Conservation (phyloP, 1,140 invertebrate species). For the Scaptomyza hsui region DNA sequence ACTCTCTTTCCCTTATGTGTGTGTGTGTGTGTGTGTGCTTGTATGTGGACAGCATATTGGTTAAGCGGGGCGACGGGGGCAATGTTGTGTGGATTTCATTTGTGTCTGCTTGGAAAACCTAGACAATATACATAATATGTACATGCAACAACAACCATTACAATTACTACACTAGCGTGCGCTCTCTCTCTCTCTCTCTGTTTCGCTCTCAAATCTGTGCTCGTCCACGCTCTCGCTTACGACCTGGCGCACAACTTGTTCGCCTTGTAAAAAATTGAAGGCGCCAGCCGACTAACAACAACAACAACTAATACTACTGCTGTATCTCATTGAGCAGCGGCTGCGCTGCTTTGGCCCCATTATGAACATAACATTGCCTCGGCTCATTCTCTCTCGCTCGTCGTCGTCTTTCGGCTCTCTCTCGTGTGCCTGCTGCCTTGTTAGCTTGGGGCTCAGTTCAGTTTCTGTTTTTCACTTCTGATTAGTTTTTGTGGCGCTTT, state of each 20-base stretch:
- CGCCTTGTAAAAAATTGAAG: slow-evolving; percentile 73
- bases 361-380: slow-evolving; percentile 35
- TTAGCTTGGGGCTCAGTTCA: slow-evolving; percentile 34
- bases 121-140: slow-evolving; percentile 25
- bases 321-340: slow-evolving; percentile 45
- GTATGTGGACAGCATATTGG: slow-evolving; percentile 35
- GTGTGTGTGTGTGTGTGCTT: slow-evolving; percentile 14
- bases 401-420: slow-evolving; percentile 10
- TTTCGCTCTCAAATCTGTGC: slow-evolving; percentile 24
- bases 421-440: slow-evolving; percentile 22
- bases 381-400: slow-evolving; percentile 31
- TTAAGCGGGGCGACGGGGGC: background rate
- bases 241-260: slow-evolving; percentile 63
- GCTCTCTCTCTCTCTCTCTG: slow-evolving; percentile 28
- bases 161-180: slow-evolving; percentile 53
- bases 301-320: slow-evolving; percentile 23
- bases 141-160: slow-evolving; percentile 54
- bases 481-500: slow-evolving; percentile 76
- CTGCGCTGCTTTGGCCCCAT: slow-evolving; percentile 76
- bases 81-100: slow-evolving; percentile 39
- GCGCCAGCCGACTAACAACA: slow-evolving; percentile 38
- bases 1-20: slow-evolving; percentile 20
- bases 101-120: slow-evolving; percentile 44
- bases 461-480: slow-evolving; percentile 61
- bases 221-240: slow-evolving; percentile 10